These are phyloP conservation scores for Drosophila grimshawi DNA, from an alignment of 1,140 invertebrate genomes.

Conservation along the genomic window DNA sequence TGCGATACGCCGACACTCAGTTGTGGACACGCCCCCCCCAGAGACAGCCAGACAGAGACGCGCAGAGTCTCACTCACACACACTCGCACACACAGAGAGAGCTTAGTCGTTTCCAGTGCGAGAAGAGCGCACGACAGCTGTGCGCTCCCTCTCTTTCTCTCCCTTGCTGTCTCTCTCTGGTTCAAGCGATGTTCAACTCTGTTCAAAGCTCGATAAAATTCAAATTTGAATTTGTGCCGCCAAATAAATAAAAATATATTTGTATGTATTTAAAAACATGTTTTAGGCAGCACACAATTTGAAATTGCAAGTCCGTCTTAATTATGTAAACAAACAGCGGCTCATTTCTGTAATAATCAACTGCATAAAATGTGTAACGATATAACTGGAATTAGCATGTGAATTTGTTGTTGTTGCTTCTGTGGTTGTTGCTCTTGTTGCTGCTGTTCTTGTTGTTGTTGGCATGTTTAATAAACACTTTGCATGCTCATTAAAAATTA, in stretches of 20 bases:
- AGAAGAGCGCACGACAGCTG: slow-evolving; percentile 34
- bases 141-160: slow-evolving; percentile 9
- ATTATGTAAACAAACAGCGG: slow-evolving; percentile 48
- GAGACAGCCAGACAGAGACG: slow-evolving; percentile 53
- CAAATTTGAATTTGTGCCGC: slow-evolving; percentile 43
- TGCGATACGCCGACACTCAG: slow-evolving; percentile 45
- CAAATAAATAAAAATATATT: not conserved
- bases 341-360: slow-evolving; percentile 31
- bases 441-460: slow-evolving; percentile 24
- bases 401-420: not conserved
- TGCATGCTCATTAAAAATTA: slow-evolving; percentile 80
- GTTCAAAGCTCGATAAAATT: slow-evolving; percentile 30
- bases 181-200: slow-evolving; percentile 29
- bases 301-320: slow-evolving; percentile 21
- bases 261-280: slow-evolving; percentile 3
- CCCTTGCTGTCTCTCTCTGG: too few species aligned
- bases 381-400: slow-evolving; percentile 28
- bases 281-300: not conserved
- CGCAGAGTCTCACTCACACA: slow-evolving; percentile 8
- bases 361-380: slow-evolving; percentile 59
- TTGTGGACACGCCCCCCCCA: slow-evolving; percentile 54
- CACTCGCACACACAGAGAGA: slow-evolving; percentile 2
- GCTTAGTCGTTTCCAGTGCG: slow-evolving; percentile 26
- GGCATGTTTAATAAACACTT: slow-evolving; percentile 69
- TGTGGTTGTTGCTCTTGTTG: slow-evolving; percentile 21